Evolutionary conservation across 2,888 invertebrate genomes (phyloP), one percentile per base, ranked within the genome.

Genomic region (Leptothorax acervorum): DNA sequence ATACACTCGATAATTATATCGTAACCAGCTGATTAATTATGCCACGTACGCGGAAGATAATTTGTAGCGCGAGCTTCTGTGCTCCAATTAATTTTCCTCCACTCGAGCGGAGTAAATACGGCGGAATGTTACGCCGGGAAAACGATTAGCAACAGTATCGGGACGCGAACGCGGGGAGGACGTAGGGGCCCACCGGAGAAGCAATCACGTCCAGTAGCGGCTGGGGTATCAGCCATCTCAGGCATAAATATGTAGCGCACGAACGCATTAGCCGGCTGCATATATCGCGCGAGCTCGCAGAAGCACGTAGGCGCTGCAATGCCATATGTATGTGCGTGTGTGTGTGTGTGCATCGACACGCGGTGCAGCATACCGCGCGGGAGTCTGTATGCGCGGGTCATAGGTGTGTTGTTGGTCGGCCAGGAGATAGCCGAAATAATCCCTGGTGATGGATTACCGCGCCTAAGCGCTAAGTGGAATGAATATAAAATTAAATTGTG

Each of bases 401-500:
- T 90, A 87, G 91, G 91, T 91, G 90, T 78, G 68, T 42, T 87
- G 88, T 91, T 90, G 92, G 90, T 88, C 88, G 91, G 90, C 89
- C 90, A 83, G 83, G 86, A 91, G 92, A 92, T 92, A 92, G 92
- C 91, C 92, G 89, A 91, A 92, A 93, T 93, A 93, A 93, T 92
- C 93, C 90, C 87, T 86, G 85, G 90, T 93, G 93, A 93, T 93
- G 93, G 93, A 93, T 93, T 91, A 90, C 91, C 87, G 88, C 86
- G 91, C 89, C 91, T 92, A 92, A 91, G 92, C 92, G 92, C 90
- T 92, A 92, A 93, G 91, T 91, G 93, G 91, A 94, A 94, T 93
- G 93, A 93, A 94, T 94, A 93, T 91, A 92, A 92, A 94, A 94
- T 94, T 91, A 91, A 93, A 93, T 93, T 92, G 92, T 93, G 92